phyloP scores from a whole-genome alignment of 2,888 invertebrate genomes.

The Caradrina clavipalpis region DNA sequence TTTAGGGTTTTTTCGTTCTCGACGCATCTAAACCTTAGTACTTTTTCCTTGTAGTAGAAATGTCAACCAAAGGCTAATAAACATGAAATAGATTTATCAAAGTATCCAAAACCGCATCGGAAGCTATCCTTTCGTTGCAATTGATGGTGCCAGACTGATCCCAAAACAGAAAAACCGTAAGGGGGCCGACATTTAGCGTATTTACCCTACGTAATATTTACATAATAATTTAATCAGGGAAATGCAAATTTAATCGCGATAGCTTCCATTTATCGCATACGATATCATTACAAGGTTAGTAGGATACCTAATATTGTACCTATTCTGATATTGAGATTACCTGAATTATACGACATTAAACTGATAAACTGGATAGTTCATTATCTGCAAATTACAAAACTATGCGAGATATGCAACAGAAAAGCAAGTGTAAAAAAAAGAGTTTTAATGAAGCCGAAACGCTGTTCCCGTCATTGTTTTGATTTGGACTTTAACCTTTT shows the following conservation, averaged over 20 bases:
- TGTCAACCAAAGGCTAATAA: too few relatives aligned
- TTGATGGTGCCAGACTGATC: too few relatives aligned
- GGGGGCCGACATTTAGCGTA: too few relatives aligned
- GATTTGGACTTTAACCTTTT: too few relatives aligned
- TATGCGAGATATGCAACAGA: background rate
- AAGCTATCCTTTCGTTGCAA: too few relatives aligned
- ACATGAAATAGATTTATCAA: too few relatives aligned
- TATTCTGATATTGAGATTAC: constrained; percentile 20
- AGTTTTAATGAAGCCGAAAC: too few relatives aligned
- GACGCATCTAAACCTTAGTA: background rate
- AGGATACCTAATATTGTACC: constrained; percentile 19
- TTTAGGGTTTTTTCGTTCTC: too few relatives aligned
- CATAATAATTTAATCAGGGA: constrained; percentile 41
- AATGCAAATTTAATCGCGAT: constrained; percentile 35
- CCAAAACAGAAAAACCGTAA: too few relatives aligned
- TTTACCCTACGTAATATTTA: constrained; percentile 47
- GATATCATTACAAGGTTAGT: constrained; percentile 30
- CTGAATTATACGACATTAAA: constrained; percentile 13
- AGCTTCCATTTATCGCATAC: constrained; percentile 22
- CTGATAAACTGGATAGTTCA: constrained; percentile 14
- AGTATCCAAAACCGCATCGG: too few relatives aligned
- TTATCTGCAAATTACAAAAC: constrained; percentile 3
- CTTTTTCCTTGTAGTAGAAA: too few relatives aligned
- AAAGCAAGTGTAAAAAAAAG: background rate
- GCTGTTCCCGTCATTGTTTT: too few relatives aligned